Percentiles rank a stretch among this genome's conserved stretches.
phyloP scores from a whole-genome alignment of 2,113 vertebrate species.

The Taxidea taxus region DNA sequence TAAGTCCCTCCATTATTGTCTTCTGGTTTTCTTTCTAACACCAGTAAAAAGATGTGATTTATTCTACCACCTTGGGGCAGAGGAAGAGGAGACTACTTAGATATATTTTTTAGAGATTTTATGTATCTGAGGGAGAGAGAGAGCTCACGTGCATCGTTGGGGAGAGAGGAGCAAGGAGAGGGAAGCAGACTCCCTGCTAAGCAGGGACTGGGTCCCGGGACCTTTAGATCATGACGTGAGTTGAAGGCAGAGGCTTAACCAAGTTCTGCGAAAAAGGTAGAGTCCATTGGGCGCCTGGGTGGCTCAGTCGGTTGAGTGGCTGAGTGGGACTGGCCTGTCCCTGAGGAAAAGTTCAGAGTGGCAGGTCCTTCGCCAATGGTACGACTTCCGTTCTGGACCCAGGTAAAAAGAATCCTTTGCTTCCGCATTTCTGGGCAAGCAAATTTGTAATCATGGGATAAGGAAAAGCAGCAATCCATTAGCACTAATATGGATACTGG shows the following conservation, averaged over 20 bases:
- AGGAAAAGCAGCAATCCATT: neutral
- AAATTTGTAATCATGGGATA: neutral
- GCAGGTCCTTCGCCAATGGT: neutral
- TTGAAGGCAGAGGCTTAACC: neutral
- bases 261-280: neutral
- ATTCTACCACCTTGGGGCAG: neutral
- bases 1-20: neutral
- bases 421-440: neutral
- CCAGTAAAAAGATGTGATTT: neutral
- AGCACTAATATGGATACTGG: neutral
- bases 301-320: neutral
- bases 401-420: neutral
- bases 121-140: neutral
- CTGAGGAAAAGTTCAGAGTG: neutral
- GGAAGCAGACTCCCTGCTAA: neutral
- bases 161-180: too few species aligned
- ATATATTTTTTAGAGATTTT: neutral
- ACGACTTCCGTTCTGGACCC: neutral
- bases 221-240: neutral
- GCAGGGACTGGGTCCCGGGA: neutral
- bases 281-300: neutral
- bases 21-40: neutral
- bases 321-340: neutral
- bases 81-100: neutral
- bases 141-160: neutral